Evolutionary conservation across 2,888 invertebrate genomes (phyloP).

Genomic region (Drosophila planitibia): DNA sequence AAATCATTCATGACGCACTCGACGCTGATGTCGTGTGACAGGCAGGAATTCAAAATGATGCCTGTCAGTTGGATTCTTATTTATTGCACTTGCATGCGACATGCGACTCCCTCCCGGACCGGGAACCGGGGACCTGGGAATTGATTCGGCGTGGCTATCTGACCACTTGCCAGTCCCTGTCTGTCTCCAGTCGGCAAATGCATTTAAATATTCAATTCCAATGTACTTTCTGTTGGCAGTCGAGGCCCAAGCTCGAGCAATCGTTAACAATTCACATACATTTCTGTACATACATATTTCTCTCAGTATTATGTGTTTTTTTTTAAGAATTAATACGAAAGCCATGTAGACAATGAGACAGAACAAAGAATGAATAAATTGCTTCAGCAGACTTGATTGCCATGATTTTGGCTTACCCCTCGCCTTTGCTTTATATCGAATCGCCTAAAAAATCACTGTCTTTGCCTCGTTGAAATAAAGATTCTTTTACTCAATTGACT

Average conservation of each 20-base stretch:
- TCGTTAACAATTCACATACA: slow-evolving; percentile 14
- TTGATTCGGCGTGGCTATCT: slow-evolving; percentile 43
- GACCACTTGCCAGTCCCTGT: slow-evolving; percentile 35
- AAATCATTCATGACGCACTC: slow-evolving; percentile 53
- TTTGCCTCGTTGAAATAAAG: slow-evolving; percentile 52
- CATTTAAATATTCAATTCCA: slow-evolving; percentile 64
- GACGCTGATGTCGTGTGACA: slow-evolving; percentile 49
- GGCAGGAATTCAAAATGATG: slow-evolving; percentile 68
- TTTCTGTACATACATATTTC: slow-evolving; percentile 16
- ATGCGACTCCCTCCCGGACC: slow-evolving; percentile 23
- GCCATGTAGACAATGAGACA: slow-evolving; percentile 38
- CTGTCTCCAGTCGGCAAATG: slow-evolving; percentile 43
- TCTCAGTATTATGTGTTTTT: slow-evolving; percentile 7
- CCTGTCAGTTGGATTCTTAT: slow-evolving; percentile 69
- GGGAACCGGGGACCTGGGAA: slow-evolving; percentile 16
- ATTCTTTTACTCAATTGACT: slow-evolving; percentile 37
- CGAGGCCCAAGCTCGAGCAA: slow-evolving; percentile 23
- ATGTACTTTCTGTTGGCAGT: slow-evolving; percentile 51
- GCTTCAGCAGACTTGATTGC: slow-evolving; percentile 43
- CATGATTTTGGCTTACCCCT: slow-evolving; percentile 38
- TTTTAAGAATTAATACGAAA: slow-evolving; percentile 59
- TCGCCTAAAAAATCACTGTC: slow-evolving; percentile 43
- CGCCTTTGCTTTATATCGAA: slow-evolving; percentile 6
- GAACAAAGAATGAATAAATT: slow-evolving; percentile 76
- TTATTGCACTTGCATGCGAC: slow-evolving; percentile 57